Evolutionary conservation across 2,113 vertebrate genomes (phyloP).

Genomic region (Halcyon senegalensis): DNA sequence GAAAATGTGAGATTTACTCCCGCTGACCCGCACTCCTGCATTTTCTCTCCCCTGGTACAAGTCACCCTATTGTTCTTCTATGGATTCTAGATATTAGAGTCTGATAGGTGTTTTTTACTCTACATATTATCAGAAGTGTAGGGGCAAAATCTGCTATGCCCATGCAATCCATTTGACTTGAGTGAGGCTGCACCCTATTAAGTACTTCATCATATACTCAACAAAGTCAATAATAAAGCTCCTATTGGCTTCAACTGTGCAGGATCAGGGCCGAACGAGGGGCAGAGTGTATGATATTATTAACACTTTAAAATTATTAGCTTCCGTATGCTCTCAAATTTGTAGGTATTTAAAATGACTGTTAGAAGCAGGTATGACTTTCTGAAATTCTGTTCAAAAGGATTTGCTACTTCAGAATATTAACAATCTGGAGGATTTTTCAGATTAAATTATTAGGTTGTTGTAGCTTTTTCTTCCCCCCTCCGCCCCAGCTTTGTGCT

Average conservation of each 20-base stretch:
- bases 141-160: background rate
- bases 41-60: background rate
- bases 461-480: background rate
- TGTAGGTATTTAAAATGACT: background rate
- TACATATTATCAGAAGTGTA: background rate
- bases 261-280: background rate
- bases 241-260: background rate
- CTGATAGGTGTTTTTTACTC: background rate
- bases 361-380: background rate
- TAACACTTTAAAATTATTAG: background rate
- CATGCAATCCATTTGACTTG: background rate
- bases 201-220: background rate
- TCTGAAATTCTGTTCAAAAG: background rate
- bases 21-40: background rate
- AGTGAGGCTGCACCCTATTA: background rate
- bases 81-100: background rate
- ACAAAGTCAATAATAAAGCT: background rate
- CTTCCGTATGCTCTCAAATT: background rate
- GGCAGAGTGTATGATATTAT: background rate
- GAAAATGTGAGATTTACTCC: background rate
- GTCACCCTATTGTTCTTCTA: rapidly evolving
- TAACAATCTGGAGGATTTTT: background rate
- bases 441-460: constrained; percentile 1
- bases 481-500: background rate
- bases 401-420: constrained; percentile 11